These are phyloP conservation scores for Acanthornis magna DNA, from an alignment of 2,797 vertebrate species.

Conservation along the genomic window DNA sequence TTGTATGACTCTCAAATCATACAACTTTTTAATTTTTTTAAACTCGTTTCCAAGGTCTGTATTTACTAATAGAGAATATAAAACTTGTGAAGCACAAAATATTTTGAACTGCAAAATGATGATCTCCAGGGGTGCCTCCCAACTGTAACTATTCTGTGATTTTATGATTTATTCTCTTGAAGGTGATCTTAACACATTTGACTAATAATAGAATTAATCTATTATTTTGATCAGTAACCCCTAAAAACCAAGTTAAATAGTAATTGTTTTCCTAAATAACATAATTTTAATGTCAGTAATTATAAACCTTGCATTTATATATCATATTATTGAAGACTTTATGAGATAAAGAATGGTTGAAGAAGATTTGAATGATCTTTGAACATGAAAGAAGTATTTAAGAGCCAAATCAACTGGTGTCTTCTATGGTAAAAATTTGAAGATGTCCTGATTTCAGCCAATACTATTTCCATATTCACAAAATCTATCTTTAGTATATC, in stretches of 20 bases:
- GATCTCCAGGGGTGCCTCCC: background rate
- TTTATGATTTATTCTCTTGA: background rate
- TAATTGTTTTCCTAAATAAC: background rate
- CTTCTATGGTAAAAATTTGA: background rate
- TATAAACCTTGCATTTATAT: background rate
- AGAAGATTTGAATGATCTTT: background rate
- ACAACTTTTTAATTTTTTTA: background rate
- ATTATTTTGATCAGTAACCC: background rate
- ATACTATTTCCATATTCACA: background rate
- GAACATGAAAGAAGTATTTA: background rate
- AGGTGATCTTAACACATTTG: background rate
- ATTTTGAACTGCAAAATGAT: background rate
- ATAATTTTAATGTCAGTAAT: background rate
- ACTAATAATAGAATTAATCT: background rate
- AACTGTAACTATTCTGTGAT: background rate
- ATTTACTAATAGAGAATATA: background rate
- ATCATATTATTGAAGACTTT: background rate
- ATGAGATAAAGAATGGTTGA: background rate
- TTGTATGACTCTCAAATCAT: background rate
- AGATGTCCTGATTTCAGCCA: background rate
- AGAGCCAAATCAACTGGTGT: background rate
- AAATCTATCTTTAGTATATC: background rate
- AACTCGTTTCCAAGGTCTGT: background rate
- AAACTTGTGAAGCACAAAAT: background rate
- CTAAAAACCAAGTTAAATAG: background rate